A percentile compares a stretch with the other conserved stretches of the same genome.
phyloP scores from a whole-genome alignment of 2,888 invertebrate species.

The Xanthia icteritia region DNA sequence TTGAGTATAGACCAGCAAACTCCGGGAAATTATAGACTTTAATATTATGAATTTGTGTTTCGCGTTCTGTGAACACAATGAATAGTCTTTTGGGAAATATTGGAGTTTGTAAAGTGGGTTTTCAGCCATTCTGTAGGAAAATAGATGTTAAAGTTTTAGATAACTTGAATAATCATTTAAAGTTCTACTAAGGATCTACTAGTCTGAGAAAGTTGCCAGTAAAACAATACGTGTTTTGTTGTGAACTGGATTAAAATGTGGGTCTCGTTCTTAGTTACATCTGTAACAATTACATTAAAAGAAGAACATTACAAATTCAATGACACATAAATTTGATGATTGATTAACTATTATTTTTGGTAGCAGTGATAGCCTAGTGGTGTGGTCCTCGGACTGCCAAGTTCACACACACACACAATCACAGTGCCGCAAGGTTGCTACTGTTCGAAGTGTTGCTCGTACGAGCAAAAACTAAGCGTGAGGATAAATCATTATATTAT shows the following conservation, averaged over 20 bases:
- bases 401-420: too few relatives aligned
- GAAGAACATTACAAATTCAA: neutral
- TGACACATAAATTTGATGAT: too few relatives aligned
- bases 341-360: too few relatives aligned
- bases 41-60: constrained; percentile 39
- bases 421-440: constrained; percentile 33
- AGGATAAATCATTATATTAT: constrained; percentile 23
- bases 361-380: too few relatives aligned
- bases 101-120: constrained; percentile 6
- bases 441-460: constrained; percentile 19
- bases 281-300: too few relatives aligned
- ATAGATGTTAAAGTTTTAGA: neutral
- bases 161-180: neutral
- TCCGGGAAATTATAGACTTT: constrained; percentile 48
- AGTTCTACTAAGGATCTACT: neutral
- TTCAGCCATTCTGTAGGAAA: neutral
- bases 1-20: constrained; percentile 10
- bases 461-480: constrained; percentile 23
- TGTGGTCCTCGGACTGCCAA: too few relatives aligned
- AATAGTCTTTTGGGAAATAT: constrained; percentile 38
- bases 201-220: neutral
- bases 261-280: neutral
- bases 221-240: neutral
- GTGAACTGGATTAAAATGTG: neutral
- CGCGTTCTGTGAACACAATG: constrained; percentile 20